Base-by-base conservation (phyloP, 2,113 vertebrate species). In the Tichodroma muraria region DNA sequence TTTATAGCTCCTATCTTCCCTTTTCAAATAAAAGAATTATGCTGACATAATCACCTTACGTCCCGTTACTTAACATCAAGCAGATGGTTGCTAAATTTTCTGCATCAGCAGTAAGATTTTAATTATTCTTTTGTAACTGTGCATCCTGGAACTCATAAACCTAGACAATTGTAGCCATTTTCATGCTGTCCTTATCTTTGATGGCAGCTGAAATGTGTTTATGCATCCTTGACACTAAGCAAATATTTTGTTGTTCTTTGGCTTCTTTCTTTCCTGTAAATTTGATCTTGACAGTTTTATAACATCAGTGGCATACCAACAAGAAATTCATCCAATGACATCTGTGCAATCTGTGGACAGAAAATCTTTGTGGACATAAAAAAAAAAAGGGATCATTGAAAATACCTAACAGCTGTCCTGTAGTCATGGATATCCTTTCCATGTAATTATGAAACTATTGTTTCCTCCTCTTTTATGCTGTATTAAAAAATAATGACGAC, bases 321-420 rank as follows among this genome's bases (percentile, higher is more conserved):
- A 63, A 95, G 97, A 89, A 98, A 93, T 61, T 88, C 98, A 77
- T 96, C 88, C 16, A 64, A 84, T 9, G 83, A 98, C 47, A 98
- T 98, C 93, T 98, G 97, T 2, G 91, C 97, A 0, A 94, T 98
- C 66, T 98, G 97, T 6, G 91, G 97, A 60, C 97, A 99, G 96
- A 97, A 97, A 97, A 97, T 98, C 83, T 94, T 98, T 72, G 98
- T 98, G 95, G 97, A 97, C 28, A 92, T 98, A 57, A 96, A 98
- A 70, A 98, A n/a, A 98, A 79, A 98, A 98, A 87, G 96, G 98
- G 10, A 96, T 98, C 4, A 97, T 86, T 47, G 98, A 98, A 75
- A 98, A 98, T 96, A 98, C 98, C 54, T 98, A 97, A 95, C 98
- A 98, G 96, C 98, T 99, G 30, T 98, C 98, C 23, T 98, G 97